These are phyloP conservation scores for Oncorhynchus masou DNA, from an alignment of 2,113 vertebrate species.

Conservation along the genomic window DNA sequence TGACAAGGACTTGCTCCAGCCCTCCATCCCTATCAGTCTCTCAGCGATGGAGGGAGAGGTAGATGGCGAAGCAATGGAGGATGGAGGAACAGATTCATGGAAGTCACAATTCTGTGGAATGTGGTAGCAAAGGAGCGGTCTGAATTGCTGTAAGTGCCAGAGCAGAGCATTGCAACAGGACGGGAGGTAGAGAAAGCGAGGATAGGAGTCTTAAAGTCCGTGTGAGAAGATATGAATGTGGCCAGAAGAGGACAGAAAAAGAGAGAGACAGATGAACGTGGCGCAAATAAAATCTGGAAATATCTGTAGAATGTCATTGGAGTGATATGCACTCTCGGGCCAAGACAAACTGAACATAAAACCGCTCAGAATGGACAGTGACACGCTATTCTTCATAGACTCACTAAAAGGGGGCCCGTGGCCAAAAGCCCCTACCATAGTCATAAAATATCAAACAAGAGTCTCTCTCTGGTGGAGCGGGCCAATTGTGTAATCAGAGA, in stretches of 20 bases:
- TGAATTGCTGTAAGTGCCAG: background rate
- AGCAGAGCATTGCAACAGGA: background rate
- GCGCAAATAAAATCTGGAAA: slow-evolving; percentile 28
- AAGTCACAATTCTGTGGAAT: background rate
- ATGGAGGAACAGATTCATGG: background rate
- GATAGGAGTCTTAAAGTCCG: background rate
- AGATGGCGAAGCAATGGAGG: background rate
- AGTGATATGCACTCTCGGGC: slow-evolving; percentile 11
- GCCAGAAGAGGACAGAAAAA: background rate
- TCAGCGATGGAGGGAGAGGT: background rate
- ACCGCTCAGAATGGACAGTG: slow-evolving; percentile 16
- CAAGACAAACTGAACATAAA: slow-evolving; percentile 52
- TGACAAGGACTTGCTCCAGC: slow-evolving; percentile 5
- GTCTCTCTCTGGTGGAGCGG: slow-evolving; percentile 21
- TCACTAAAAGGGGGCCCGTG: background rate
- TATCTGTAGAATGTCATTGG: slow-evolving; percentile 24
- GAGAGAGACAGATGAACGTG: slow-evolving; percentile 24
- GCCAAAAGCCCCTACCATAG: slow-evolving; percentile 26
- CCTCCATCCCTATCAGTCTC: background rate
- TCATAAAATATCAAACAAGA: slow-evolving; percentile 40
- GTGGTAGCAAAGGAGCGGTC: background rate
- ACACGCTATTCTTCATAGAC: slow-evolving; percentile 17
- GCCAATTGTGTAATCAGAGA: slow-evolving; percentile 48
- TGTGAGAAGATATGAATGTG: background rate
- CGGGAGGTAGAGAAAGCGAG: background rate